These are phyloP conservation scores for Crocodylus rhombifer DNA, from an alignment of 2,797 vertebrate genomes.

Conservation along the genomic window DNA sequence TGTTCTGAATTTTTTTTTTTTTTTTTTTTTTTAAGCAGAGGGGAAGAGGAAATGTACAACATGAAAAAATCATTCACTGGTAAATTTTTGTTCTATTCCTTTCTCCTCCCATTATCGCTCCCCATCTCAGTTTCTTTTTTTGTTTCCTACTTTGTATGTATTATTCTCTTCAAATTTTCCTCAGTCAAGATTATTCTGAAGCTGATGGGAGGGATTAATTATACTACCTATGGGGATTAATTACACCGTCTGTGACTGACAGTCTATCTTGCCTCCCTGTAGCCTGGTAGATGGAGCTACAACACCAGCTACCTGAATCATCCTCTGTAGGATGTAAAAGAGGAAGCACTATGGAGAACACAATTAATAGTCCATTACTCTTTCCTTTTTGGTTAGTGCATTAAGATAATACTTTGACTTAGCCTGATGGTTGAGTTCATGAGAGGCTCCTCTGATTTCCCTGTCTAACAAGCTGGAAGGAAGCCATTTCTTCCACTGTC, in stretches of 20 bases:
- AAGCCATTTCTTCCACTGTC: conserved; percentile 33
- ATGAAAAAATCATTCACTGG: conserved; percentile 79
- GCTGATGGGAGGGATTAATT: conserved; percentile 76
- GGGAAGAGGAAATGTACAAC: conserved; percentile 77
- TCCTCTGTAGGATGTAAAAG: conserved; percentile 39
- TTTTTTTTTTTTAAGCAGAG: conserved; percentile 68
- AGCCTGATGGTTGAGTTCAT: neutral
- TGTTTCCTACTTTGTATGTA: conserved; percentile 74
- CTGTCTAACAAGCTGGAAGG: neutral
- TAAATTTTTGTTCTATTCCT: conserved; percentile 74
- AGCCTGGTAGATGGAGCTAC: conserved; percentile 73
- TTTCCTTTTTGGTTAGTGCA: conserved; percentile 59
- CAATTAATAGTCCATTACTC: conserved; percentile 49
- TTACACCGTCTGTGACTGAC: conserved; percentile 80
- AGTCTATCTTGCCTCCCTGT: conserved; percentile 67
- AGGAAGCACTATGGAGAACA: conserved; percentile 45
- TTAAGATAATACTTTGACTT: conserved; percentile 35
- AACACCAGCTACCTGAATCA: conserved; percentile 61
- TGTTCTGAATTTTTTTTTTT: conserved; percentile 59
- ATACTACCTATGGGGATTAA: conserved; percentile 80
- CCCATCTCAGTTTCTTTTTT: conserved; percentile 58
- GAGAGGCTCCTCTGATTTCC: neutral
- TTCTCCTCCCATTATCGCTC: conserved; percentile 73
- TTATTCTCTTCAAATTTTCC: conserved; percentile 66
- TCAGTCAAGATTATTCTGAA: neutral